Conservation (phyloP, 2,888 invertebrate genomes). For the Hydroisotoma schaefferi region DNA sequence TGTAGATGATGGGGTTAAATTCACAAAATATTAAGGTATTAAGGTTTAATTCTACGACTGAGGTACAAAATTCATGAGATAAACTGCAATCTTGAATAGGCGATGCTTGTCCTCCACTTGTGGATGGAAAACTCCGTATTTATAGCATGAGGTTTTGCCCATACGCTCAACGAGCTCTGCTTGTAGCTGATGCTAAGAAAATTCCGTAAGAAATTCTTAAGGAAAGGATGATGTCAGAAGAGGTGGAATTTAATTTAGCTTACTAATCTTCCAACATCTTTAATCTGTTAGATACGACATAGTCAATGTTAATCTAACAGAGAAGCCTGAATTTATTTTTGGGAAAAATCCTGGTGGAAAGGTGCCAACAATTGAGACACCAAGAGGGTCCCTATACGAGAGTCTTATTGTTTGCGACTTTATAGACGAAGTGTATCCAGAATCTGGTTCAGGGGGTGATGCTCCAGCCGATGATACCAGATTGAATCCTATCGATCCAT, state of each 20-base stretch:
- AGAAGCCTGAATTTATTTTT: constrained; percentile 57
- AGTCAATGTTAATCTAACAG: constrained; percentile 55
- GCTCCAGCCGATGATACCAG: constrained; percentile 52
- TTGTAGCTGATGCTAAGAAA: constrained; percentile 51
- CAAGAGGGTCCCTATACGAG: constrained; percentile 56
- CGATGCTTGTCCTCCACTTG: constrained; percentile 15
- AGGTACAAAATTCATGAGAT: neutral
- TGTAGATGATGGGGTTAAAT: neutral
- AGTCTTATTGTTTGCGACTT: constrained; percentile 59
- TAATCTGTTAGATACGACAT: constrained; percentile 53
- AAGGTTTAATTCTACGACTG: neutral
- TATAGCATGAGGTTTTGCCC: constrained; percentile 50
- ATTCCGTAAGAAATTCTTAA: constrained; percentile 52
- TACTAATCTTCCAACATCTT: too few relatives aligned
- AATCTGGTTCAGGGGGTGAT: constrained; percentile 42
- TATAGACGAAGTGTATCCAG: constrained; percentile 58
- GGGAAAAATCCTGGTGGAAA: constrained; percentile 56
- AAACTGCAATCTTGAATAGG: neutral
- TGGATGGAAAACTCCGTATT: constrained; percentile 13
- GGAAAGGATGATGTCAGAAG: too few relatives aligned
- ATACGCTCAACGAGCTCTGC: constrained; percentile 50
- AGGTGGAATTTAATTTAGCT: too few relatives aligned
- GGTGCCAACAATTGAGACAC: constrained; percentile 53
- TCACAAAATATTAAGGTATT: neutral
- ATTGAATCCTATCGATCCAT: constrained; percentile 58